phyloP scores from a whole-genome alignment of 2,113 vertebrate species.

The Myiagra hebetior region DNA sequence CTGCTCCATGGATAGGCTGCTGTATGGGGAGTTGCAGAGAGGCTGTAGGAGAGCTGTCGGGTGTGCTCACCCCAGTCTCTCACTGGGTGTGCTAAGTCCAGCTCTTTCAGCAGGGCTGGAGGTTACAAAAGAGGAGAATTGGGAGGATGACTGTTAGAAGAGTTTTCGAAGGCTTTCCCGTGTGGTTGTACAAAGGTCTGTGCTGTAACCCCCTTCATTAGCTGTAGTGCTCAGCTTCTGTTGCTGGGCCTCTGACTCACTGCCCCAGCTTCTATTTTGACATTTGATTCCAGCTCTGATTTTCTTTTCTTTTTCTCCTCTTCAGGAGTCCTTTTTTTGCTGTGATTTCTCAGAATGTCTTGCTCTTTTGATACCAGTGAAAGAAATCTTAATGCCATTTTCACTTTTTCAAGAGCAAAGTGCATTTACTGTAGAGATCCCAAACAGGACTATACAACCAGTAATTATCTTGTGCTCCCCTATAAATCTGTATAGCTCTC shows the following conservation, averaged over 20 bases:
- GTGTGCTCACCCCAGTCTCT: not conserved
- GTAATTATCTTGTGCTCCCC: not conserved
- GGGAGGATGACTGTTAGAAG: not conserved
- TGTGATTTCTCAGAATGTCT: not conserved
- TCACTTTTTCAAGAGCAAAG: not conserved
- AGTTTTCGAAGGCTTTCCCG: not conserved
- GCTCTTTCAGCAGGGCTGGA: not conserved
- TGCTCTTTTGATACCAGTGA: not conserved
- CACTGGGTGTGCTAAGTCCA: not conserved
- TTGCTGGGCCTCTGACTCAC: not conserved
- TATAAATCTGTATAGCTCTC: not conserved
- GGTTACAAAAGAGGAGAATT: not conserved
- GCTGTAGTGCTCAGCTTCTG: not conserved
- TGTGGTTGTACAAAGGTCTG: not conserved
- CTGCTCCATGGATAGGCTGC: accelerated
- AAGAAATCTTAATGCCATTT: not conserved
- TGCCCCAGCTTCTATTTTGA: not conserved
- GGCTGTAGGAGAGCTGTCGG: accelerated
- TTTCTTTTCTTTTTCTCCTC: not conserved
- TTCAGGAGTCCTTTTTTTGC: not conserved
- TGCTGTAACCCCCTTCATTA: not conserved
- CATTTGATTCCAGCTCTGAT: not conserved
- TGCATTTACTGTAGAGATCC: not conserved
- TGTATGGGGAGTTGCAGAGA: not conserved
- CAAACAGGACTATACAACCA: not conserved